Evolutionary conservation across 1,140 invertebrate species (phyloP).

Genomic region (Eueides isabella): DNA sequence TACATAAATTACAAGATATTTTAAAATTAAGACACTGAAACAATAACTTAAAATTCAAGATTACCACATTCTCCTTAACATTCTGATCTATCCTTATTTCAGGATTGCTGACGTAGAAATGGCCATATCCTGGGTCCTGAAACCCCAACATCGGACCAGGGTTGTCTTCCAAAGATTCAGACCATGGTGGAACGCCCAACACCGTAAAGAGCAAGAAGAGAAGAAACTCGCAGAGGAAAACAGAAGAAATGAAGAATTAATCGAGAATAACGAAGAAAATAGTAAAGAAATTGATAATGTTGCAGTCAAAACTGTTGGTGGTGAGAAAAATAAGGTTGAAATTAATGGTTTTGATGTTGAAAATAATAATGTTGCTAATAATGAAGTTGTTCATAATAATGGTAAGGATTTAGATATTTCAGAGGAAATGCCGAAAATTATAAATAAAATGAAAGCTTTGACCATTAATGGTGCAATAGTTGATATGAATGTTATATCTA

Average conservation of each 20-base stretch:
- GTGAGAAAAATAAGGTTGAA: not conserved
- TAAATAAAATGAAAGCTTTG: constrained; percentile 12
- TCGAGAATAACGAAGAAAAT: constrained; percentile 13
- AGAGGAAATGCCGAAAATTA: constrained; percentile 2
- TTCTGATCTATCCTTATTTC: constrained; percentile 39
- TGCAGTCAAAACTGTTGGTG: not conserved
- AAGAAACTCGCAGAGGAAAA: constrained; percentile 47
- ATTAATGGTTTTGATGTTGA: constrained; percentile 15
- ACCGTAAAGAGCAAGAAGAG: constrained; percentile 64
- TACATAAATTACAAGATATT: no score
- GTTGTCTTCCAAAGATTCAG: constrained; percentile 79
- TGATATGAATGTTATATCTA: not conserved
- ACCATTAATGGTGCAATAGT: not conserved
- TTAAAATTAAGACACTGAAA: no score
- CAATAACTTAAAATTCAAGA: not conserved
- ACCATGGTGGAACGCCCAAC: constrained; percentile 76
- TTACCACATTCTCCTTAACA: not conserved
- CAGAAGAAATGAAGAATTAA: constrained; percentile 48
- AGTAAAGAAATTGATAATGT: not conserved
- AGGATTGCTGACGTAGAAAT: constrained; percentile 76
- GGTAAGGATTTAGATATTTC: not conserved
- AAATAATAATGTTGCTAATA: not conserved
- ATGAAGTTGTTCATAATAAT: not conserved
- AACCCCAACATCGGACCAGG: constrained; percentile 68
- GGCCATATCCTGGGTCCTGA: constrained; percentile 78